These are phyloP conservation scores for Heliocidaris erythrogramma DNA, from an alignment of 35 echinoderm and acorn worm genomes.

Conservation along the genomic window DNA sequence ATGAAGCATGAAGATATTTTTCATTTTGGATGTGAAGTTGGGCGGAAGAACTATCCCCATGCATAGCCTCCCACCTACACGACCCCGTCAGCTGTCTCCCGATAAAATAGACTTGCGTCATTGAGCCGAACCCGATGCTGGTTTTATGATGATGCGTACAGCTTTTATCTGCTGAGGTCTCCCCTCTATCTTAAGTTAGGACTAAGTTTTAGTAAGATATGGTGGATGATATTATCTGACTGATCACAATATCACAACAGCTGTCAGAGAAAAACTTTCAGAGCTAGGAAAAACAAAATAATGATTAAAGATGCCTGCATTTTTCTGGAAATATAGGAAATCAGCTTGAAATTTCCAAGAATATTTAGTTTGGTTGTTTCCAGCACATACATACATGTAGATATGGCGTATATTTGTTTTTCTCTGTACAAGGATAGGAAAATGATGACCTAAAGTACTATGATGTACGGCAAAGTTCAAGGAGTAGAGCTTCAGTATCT, in stretches of 20 bases:
- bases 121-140: not conserved
- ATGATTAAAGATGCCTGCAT: not conserved
- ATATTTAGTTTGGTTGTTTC: no score
- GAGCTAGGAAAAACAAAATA: not conserved
- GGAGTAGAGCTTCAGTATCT: not conserved
- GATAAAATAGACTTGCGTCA: not conserved
- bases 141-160: not conserved
- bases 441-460: no score
- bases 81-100: not conserved
- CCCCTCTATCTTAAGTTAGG: not conserved
- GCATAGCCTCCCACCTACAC: not conserved
- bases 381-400: no score
- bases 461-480: not conserved
- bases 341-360: no score
- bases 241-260: not conserved
- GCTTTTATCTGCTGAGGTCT: not conserved
- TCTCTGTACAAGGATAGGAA: no score
- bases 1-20: not conserved
- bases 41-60: not conserved
- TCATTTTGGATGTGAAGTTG: not conserved
- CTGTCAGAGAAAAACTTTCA: not conserved
- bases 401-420: no score
- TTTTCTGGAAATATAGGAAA: no score
- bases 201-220: not conserved
- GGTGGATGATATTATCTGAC: not conserved